These are phyloP conservation scores for Pavo muticus DNA, from an alignment of 2,113 vertebrate species.

Conservation along the genomic window DNA sequence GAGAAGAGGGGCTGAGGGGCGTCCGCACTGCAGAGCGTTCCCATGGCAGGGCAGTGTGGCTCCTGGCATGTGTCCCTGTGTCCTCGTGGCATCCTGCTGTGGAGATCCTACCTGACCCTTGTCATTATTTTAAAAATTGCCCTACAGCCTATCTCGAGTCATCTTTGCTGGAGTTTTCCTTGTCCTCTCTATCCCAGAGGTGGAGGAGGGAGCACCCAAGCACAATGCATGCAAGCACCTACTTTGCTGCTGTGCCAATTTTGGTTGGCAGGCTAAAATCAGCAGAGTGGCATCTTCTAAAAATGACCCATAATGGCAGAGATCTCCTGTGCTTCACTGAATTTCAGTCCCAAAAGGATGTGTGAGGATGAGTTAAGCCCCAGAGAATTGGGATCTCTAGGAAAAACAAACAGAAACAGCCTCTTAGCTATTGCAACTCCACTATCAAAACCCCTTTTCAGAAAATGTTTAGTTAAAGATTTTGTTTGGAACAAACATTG, in stretches of 20 bases:
- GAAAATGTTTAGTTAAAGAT: constrained; percentile 74
- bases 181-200: neutral
- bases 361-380: constrained; percentile 67
- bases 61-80: neutral
- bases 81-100: neutral
- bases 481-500: constrained; percentile 70
- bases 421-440: constrained; percentile 48
- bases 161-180: neutral
- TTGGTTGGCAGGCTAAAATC: neutral
- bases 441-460: constrained; percentile 65
- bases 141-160: neutral
- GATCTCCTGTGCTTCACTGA: neutral
- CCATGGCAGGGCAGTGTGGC: neutral
- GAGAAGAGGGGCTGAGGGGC: neutral
- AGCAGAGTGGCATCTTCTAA: neutral
- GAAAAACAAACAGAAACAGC: constrained; percentile 63
- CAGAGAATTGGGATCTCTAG: constrained; percentile 53
- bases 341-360: constrained; percentile 20
- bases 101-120: neutral
- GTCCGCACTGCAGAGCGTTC: neutral
- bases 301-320: neutral
- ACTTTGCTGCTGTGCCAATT: neutral
- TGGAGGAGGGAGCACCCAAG: neutral
- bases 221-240: neutral
- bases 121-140: neutral